These are phyloP conservation scores for Thymallus thymallus DNA, from an alignment of 2,113 vertebrate species.

Conservation along the genomic window DNA sequence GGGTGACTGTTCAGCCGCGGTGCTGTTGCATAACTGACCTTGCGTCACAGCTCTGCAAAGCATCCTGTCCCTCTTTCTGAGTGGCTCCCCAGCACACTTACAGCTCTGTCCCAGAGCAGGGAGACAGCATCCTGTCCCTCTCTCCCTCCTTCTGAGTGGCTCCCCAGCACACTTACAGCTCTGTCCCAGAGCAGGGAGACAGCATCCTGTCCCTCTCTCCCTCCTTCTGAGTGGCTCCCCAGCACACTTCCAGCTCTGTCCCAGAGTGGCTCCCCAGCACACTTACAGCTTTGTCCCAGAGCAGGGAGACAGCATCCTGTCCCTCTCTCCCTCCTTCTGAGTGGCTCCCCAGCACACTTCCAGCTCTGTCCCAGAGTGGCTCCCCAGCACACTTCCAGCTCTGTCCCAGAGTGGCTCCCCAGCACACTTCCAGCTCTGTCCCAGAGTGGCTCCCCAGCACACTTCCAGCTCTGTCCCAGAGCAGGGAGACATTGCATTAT, in stretches of 20 bases:
- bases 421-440: slow-evolving; percentile 9
- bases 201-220: too few species aligned
- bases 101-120: slow-evolving; percentile 19
- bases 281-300: too few species aligned
- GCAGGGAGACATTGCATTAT: slow-evolving; percentile 30
- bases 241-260: too few species aligned
- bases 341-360: slow-evolving; percentile 21
- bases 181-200: too few species aligned
- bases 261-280: too few species aligned
- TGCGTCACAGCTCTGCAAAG: slow-evolving; percentile 66
- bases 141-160: slow-evolving; percentile 26
- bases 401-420: slow-evolving; percentile 22
- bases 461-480: slow-evolving; percentile 18
- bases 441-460: slow-evolving; percentile 18
- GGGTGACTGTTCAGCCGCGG: slow-evolving; percentile 71
- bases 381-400: slow-evolving; percentile 16
- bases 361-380: slow-evolving; percentile 17
- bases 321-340: slow-evolving; percentile 17
- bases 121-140: slow-evolving; percentile 13
- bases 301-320: too few species aligned
- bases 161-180: slow-evolving; percentile 18
- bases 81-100: slow-evolving; percentile 16
- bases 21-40: slow-evolving; percentile 80
- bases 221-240: too few species aligned
- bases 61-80: slow-evolving; percentile 38